phyloP scores from a whole-genome alignment of 2,797 vertebrate genomes.

The Sparidentex hasta region DNA sequence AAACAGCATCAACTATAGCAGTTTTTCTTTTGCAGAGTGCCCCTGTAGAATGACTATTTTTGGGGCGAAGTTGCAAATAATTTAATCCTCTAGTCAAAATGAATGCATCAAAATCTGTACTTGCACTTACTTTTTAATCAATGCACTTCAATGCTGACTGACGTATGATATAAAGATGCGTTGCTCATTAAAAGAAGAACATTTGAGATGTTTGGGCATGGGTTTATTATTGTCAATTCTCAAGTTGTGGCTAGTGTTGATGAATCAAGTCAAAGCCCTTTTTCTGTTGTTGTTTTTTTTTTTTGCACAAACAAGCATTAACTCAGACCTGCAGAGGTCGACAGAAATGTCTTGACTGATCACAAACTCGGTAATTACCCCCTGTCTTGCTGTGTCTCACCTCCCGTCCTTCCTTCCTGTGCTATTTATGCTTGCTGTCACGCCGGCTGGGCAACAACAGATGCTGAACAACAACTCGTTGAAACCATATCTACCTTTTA shows the following conservation, averaged over 20 bases:
- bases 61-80: slow-evolving; percentile 80
- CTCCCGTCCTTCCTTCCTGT: slow-evolving; percentile 65
- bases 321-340: slow-evolving; percentile 42
- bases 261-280: slow-evolving; percentile 59
- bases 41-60: slow-evolving; percentile 83
- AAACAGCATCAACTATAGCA: slow-evolving; percentile 84
- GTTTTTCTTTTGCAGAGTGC: slow-evolving; percentile 79
- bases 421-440: slow-evolving; percentile 75
- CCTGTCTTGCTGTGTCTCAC: slow-evolving; percentile 71
- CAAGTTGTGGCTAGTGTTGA: slow-evolving; percentile 68
- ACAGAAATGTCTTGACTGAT: slow-evolving; percentile 47
- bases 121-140: slow-evolving; percentile 88
- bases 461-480: slow-evolving; percentile 70
- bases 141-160: slow-evolving; percentile 88
- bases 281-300: slow-evolving; percentile 55
- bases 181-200: slow-evolving; percentile 85
- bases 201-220: slow-evolving; percentile 83
- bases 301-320: slow-evolving; percentile 46
- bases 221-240: slow-evolving; percentile 80
- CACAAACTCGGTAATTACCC: slow-evolving; percentile 55
- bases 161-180: slow-evolving; percentile 84
- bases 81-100: slow-evolving; percentile 84
- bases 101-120: slow-evolving; percentile 88
- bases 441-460: slow-evolving; percentile 63
- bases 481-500: slow-evolving; percentile 80